These are phyloP conservation scores for Cyaniris semiargus DNA, from an alignment of 2,888 invertebrate species.

Conservation along the genomic window DNA sequence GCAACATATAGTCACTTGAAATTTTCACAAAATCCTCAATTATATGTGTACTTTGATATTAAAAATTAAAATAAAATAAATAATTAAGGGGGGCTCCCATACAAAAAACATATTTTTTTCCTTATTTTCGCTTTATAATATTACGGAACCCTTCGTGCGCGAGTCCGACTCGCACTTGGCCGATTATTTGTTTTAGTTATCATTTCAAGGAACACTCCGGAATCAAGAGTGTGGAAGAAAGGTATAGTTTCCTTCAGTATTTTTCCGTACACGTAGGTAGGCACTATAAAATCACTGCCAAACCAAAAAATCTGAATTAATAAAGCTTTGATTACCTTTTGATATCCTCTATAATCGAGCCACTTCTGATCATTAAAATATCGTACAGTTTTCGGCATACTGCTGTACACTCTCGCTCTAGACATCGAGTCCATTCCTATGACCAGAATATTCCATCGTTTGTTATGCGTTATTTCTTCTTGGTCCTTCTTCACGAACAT, in stretches of 20 bases:
- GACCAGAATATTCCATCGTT: conserved; percentile 81
- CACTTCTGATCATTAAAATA: conserved; percentile 84
- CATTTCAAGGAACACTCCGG: neutral
- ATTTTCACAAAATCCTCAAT: no score
- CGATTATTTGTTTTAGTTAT: conserved; percentile 1
- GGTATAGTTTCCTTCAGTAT: neutral
- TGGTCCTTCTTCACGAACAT: conserved; percentile 49
- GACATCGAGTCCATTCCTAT: conserved; percentile 92
- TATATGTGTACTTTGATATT: no score
- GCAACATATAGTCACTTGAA: no score
- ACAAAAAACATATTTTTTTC: no score
- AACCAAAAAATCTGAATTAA: neutral
- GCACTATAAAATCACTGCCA: neutral
- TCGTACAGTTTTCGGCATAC: conserved; percentile 85
- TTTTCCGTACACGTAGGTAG: no score
- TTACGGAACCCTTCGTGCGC: no score
- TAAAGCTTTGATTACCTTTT: conserved; percentile 61
- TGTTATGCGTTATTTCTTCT: neutral
- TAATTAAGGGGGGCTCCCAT: no score
- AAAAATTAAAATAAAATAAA: no score
- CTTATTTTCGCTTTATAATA: no score
- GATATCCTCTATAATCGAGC: conserved; percentile 87
- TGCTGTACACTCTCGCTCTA: conserved; percentile 85
- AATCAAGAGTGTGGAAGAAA: neutral
- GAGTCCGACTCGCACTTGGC: no score